Percentiles rank a stretch among this genome's conserved stretches.
Evolutionary conservation across 1,140 invertebrate genomes (phyloP).

Genomic region (Stratiolaelaps scimitus): DNA sequence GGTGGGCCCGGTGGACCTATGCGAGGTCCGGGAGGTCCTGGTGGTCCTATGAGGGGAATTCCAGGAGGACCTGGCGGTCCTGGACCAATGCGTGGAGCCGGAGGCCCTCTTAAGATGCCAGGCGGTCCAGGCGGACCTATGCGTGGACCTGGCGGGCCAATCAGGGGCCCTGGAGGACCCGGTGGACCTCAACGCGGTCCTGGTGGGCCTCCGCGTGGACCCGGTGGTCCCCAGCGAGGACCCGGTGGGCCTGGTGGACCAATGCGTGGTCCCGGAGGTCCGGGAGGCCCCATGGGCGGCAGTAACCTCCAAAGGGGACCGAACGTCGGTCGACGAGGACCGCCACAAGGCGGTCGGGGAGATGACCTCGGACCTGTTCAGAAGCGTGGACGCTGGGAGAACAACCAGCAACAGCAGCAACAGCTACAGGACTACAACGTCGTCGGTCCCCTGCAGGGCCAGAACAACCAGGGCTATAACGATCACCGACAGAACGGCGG

Average conservation of each 20-base stretch:
- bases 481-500: too few species aligned
- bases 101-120: background rate
- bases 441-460: too few species aligned
- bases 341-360: background rate
- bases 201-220: slow-evolving; percentile 5
- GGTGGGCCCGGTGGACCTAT: background rate
- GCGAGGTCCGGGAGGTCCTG: background rate
- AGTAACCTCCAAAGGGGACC: too few species aligned
- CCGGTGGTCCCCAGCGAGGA: slow-evolving; percentile 20
- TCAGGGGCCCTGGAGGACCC: background rate
- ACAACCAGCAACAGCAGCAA: slow-evolving; percentile 1
- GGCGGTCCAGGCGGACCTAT: background rate
- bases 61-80: slow-evolving; percentile 14
- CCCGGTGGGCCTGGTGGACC: background rate
- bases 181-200: slow-evolving; percentile 12
- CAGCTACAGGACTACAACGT: too few species aligned
- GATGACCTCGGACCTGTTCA: background rate
- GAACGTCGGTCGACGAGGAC: background rate
- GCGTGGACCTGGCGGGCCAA: background rate
- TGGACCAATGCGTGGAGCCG: background rate
- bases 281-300: too few species aligned
- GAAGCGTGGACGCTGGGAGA: slow-evolving; percentile 12
- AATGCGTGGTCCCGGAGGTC: too few species aligned
- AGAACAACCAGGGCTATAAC: too few species aligned
- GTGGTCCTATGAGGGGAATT: background rate